Base-by-base conservation (phyloP, 2,888 invertebrate genomes). In the Volucella bombylans region DNA sequence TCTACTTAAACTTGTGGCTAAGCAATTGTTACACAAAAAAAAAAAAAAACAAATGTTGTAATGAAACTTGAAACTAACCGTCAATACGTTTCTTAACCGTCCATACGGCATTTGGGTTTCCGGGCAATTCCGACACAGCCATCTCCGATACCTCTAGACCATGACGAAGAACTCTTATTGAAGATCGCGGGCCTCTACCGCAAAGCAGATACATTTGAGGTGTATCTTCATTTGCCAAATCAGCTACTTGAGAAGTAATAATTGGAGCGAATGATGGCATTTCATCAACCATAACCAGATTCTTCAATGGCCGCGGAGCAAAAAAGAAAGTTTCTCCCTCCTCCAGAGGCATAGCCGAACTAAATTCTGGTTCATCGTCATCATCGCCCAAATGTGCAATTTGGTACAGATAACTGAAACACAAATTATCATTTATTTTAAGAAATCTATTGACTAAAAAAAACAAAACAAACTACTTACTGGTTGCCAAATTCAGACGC, bases 301-400 rank as follows among this genome's bases (percentile, higher is more conserved):
- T 99, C 89, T 97, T 95, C 1, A 99, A 93, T 0, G 96, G 95
- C 87, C 99, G 93, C 1, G 99, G 99, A 0, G 98, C 98, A 93
- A 99, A 99, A 93, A 99, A 99, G 92, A 99, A 99, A 0, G 99
- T 99, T 90, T 99, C 99, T 8, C 99, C 99, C 92, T 99, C 99
- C 92, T 99, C 99, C 57, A 99, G 92, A 0, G 98, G 98, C 97
- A 98, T 98, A 1, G 98, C 98, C 14, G 98, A 98, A 91, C 98
- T 98, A 91, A 99, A 99, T 90, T 99, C 99, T 0, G 99, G 97
- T 90, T 99, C 99, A 91, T 99, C 99, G 91, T 99, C 99, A 90
- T 99, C 99, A 92, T 99, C 99, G 50, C 99, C 99, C 88, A 99
- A 93, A 92, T 98, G 98, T n/a, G 99, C 98, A 90, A 99, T 99